Conservation (phyloP, 2,888 invertebrate genomes). For the Xestia sexstrigata region DNA sequence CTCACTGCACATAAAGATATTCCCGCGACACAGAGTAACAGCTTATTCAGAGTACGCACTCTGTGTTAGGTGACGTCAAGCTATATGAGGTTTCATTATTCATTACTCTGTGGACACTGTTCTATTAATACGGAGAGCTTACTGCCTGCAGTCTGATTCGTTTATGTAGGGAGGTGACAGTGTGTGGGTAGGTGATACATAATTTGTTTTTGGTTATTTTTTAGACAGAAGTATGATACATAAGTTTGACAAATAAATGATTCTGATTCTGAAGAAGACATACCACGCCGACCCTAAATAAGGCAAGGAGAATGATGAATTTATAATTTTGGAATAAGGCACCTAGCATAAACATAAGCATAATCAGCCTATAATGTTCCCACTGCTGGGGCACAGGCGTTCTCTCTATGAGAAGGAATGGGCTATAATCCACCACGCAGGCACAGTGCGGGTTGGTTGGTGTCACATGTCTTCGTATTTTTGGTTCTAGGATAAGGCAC, state of each 20-base stretch:
- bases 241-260: no score
- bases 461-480: no score
- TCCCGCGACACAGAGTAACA: constrained; percentile 11
- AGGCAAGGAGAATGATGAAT: background rate
- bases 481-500: no score
- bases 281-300: background rate
- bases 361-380: no score
- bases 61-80: constrained; percentile 19
- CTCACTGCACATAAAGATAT: background rate
- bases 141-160: constrained; percentile 14
- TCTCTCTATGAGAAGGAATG: no score
- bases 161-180: constrained; percentile 8
- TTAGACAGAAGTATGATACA: background rate
- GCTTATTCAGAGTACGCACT: constrained; percentile 7
- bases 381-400: no score
- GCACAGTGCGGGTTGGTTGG: no score
- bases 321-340: background rate
- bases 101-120: constrained; percentile 44
- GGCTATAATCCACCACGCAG: no score
- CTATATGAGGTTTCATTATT: constrained; percentile 56
- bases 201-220: background rate
- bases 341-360: no score
- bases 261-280: background rate
- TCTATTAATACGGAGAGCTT: constrained; percentile 30
- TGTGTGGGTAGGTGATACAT: background rate